A percentile compares a stretch with the other conserved stretches of the same genome.
phyloP scores from a whole-genome alignment of 2,797 vertebrate species.

The Emys orbicularis region DNA sequence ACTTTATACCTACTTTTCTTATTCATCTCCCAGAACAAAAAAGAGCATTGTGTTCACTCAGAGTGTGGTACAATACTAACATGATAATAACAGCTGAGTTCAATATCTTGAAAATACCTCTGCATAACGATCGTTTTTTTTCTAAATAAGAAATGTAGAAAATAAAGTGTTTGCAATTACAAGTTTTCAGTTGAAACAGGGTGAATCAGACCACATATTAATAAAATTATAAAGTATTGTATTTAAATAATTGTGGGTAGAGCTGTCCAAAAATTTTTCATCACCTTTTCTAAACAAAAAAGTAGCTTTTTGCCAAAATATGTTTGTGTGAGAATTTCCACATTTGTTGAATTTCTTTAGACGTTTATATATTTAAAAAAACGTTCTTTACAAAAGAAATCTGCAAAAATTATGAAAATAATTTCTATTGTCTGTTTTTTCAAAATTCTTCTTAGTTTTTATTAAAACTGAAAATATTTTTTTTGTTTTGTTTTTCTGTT shows the following conservation, averaged over 20 bases:
- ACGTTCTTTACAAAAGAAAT: not conserved
- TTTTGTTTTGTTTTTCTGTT: not conserved
- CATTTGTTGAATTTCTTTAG: too few relatives aligned
- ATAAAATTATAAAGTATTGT: rapidly evolving
- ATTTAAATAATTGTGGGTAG: not conserved
- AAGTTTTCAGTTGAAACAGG: rapidly evolving
- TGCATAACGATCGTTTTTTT: not conserved
- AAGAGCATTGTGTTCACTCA: not conserved
- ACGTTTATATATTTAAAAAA: too few relatives aligned
- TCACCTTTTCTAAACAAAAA: not conserved
- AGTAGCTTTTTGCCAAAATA: not conserved
- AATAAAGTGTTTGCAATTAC: not conserved
- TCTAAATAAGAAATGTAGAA: not conserved
- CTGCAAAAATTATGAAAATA: not conserved
- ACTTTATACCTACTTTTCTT: not conserved
- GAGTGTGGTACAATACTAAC: not conserved
- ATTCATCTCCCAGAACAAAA: not conserved
- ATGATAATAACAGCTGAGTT: not conserved
- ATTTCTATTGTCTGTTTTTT: too few relatives aligned
- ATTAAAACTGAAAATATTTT: not conserved
- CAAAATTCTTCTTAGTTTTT: not conserved
- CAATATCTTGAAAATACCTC: not conserved
- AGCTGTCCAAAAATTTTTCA: not conserved
- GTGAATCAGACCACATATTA: not conserved
- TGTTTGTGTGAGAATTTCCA: rapidly evolving